These are phyloP conservation scores for Zophobas morio DNA, from an alignment of 1,140 invertebrate genomes.

Conservation along the genomic window DNA sequence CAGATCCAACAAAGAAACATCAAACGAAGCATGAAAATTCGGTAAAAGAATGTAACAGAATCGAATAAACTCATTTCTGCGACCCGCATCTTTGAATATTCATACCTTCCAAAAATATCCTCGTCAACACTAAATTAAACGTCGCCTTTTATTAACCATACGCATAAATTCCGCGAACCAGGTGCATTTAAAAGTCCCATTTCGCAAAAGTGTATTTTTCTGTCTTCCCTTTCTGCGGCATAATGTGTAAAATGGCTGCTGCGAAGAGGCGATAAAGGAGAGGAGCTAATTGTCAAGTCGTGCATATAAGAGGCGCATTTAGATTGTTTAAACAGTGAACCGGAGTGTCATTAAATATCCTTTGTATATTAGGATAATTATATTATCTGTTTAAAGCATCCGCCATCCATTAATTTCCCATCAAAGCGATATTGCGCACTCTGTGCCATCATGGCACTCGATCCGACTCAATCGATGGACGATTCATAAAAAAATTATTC, in stretches of 20 bases:
- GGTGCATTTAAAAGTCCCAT: too few species aligned
- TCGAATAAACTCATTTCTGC: too few species aligned
- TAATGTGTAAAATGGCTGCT: not conserved
- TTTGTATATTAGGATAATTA: slow-evolving; percentile 45
- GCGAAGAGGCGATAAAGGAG: slow-evolving; percentile 14
- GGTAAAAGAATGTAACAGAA: too few species aligned
- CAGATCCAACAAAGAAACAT: too few species aligned
- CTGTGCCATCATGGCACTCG: not conserved
- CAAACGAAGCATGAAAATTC: too few species aligned
- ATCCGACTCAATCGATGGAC: not conserved
- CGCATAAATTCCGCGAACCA: too few species aligned
- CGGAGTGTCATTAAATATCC: slow-evolving; percentile 43
- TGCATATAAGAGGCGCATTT: slow-evolving; percentile 37
- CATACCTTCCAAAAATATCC: too few species aligned
- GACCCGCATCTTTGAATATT: too few species aligned
- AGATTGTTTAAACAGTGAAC: slow-evolving; percentile 47
- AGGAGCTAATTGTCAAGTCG: slow-evolving; percentile 21
- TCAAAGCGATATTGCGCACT: slow-evolving; percentile 42
- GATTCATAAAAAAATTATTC: slow-evolving; percentile 6
- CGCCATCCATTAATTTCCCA: slow-evolving; percentile 35
- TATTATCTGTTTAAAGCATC: slow-evolving; percentile 44
- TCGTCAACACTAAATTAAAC: too few species aligned
- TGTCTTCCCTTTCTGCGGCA: not conserved
- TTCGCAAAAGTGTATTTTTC: too few species aligned
- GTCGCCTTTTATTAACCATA: too few species aligned